Evolutionary conservation across 1,140 invertebrate species (phyloP), one percentile per base, ranked within the genome.

Genomic region (Philotrypesis tridentata): DNA sequence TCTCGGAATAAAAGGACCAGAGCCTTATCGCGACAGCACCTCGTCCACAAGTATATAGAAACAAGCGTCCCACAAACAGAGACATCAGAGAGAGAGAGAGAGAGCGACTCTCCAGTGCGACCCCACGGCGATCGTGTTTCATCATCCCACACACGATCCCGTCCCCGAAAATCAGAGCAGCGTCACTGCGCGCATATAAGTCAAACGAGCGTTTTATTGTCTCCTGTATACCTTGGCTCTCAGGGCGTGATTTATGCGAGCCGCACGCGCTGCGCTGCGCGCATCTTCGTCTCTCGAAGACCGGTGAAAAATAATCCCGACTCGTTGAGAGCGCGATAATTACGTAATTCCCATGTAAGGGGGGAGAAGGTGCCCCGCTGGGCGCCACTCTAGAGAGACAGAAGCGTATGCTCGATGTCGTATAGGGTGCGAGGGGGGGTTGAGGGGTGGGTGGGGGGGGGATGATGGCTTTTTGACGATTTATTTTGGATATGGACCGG

Each of bases 321-420:
- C 73, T 70, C 80, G 48, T 83, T 83, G 82, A 83, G 82, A 83
- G 82, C 70, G 82, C 63, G 61, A 83, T 83, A 83, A 83, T 83
- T 79, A 79, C 60, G 27, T 75, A 79, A 83, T 79, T 83, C 82
- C 82, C 82, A 83, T 82, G 75, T 63, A 43, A 43, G 23, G 77
- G 75, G 43, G 43, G 60, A 67, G 37, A 73, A 31, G 72, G 65
- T 68, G 31, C 70, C 80, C 67, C 75, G 80, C 80, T 72, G 80
- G n/a, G 72, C 29, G 17, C 61, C 27, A 55, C 48, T 33, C 68
- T 31, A 71, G 68, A 70, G 68, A 68, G n/a, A n/a, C n/a, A 29
- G 31, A 23, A 37, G 23, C 27, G 68, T n/a, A 40, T 71, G 68
- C 68, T 33, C 33, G 29, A 29, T 3, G 68, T 29, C 67, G 67